Evolutionary conservation across 2,113 vertebrate genomes (phyloP).

Genomic region (Oenanthe oenanthe): DNA sequence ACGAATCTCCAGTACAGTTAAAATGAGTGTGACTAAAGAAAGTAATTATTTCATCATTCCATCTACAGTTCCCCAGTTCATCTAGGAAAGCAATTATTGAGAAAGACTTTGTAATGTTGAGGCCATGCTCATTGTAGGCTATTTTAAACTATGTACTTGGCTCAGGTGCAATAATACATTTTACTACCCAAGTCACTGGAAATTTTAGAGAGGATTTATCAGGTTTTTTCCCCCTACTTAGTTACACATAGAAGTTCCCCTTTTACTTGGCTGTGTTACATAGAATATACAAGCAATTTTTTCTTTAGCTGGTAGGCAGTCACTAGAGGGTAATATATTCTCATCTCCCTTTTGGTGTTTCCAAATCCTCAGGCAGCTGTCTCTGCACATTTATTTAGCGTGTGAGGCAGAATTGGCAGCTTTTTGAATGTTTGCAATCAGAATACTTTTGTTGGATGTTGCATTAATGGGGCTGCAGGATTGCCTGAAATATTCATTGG

Average conservation of each 20-base stretch:
- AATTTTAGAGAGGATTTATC: accelerated
- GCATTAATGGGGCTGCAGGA: not conserved
- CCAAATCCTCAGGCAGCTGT: not conserved
- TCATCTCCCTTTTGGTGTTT: not conserved
- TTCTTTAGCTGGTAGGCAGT: not conserved
- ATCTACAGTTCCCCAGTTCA: not conserved
- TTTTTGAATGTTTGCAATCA: not conserved
- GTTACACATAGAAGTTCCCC: not conserved
- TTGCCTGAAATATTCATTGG: not conserved
- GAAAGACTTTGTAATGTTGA: not conserved
- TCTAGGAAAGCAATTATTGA: not conserved
- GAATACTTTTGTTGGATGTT: not conserved
- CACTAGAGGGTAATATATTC: not conserved
- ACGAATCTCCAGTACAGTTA: not conserved
- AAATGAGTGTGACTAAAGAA: not conserved
- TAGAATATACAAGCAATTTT: not conserved
- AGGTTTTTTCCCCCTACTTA: not conserved
- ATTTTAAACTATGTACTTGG: not conserved
- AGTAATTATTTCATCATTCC: not conserved
- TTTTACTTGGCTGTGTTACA: not conserved
- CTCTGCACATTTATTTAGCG: not conserved
- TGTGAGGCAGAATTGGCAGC: not conserved
- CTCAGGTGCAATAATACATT: not conserved
- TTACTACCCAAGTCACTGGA: not conserved
- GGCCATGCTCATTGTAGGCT: not conserved